These are phyloP conservation scores for Aplocera efformata DNA, from an alignment of 2,888 invertebrate species.

Conservation along the genomic window DNA sequence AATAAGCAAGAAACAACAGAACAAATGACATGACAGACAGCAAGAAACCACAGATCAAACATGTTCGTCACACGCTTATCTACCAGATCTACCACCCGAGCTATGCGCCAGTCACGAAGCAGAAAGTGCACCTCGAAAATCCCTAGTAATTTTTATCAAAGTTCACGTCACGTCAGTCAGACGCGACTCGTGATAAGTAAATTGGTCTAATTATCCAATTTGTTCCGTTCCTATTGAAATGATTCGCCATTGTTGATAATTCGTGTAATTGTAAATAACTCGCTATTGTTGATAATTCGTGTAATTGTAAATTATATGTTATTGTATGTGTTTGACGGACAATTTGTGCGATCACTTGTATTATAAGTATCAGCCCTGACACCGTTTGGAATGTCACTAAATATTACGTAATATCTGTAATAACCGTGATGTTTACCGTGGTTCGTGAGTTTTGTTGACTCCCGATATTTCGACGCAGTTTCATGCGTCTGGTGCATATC, in stretches of 20 bases:
- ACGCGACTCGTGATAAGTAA: constrained; percentile 52
- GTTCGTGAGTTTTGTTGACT: too few relatives aligned
- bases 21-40: too few relatives aligned
- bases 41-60: too few relatives aligned
- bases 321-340: constrained; percentile 19
- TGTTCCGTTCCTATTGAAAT: constrained; percentile 60
- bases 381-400: not conserved
- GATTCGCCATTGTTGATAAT: constrained; percentile 40
- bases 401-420: too few relatives aligned
- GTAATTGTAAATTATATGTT: constrained; percentile 22
- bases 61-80: too few relatives aligned
- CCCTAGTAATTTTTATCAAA: constrained; percentile 18
- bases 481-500: too few relatives aligned
- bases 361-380: constrained; percentile 12
- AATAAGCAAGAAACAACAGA: too few relatives aligned
- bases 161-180: constrained; percentile 38
- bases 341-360: constrained; percentile 15
- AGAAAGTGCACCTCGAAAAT: constrained; percentile 13
- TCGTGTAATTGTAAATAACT: constrained; percentile 47
- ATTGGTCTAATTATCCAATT: constrained; percentile 69
- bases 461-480: too few relatives aligned
- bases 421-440: too few relatives aligned
- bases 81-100: too few relatives aligned
- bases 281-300: constrained; percentile 31
- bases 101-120: not conserved